Evolutionary conservation across 2,113 vertebrate genomes (phyloP).

Genomic region (Tyto alba): DNA sequence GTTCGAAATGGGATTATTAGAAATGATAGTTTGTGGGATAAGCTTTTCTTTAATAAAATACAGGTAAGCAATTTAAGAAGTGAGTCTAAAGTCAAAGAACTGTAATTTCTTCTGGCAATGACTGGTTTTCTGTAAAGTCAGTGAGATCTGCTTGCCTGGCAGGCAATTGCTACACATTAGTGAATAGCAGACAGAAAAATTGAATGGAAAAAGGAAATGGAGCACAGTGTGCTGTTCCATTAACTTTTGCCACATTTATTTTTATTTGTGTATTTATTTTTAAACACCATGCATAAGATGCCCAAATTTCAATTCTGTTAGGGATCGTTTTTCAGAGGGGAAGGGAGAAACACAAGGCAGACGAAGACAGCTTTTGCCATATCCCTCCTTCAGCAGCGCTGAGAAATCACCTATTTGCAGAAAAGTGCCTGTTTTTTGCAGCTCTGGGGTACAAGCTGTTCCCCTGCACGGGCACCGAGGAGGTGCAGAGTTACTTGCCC

Average conservation of each 20-base stretch:
- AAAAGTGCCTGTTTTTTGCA: background rate
- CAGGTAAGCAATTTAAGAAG: slow-evolving; percentile 64
- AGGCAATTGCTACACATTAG: background rate
- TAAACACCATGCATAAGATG: background rate
- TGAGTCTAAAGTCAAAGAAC: background rate
- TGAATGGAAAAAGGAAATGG: background rate
- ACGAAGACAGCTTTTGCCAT: background rate
- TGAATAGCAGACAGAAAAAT: background rate
- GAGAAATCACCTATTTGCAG: background rate
- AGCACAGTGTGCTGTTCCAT: background rate
- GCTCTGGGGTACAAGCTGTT: background rate
- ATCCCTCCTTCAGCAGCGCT: background rate
- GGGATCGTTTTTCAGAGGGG: background rate
- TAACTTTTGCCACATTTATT: background rate
- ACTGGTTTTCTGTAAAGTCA: background rate
- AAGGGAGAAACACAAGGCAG: background rate
- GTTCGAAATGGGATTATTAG: slow-evolving; percentile 76
- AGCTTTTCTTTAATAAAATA: slow-evolving; percentile 80
- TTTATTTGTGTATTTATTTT: background rate
- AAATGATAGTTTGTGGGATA: slow-evolving; percentile 81
- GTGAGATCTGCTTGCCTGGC: no score
- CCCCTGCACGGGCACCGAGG: background rate
- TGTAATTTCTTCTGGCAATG: background rate
- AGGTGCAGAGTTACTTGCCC: background rate
- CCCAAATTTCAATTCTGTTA: background rate